Evolutionary conservation across 2,113 vertebrate genomes (phyloP).

Genomic region (Festucalex cinctus): DNA sequence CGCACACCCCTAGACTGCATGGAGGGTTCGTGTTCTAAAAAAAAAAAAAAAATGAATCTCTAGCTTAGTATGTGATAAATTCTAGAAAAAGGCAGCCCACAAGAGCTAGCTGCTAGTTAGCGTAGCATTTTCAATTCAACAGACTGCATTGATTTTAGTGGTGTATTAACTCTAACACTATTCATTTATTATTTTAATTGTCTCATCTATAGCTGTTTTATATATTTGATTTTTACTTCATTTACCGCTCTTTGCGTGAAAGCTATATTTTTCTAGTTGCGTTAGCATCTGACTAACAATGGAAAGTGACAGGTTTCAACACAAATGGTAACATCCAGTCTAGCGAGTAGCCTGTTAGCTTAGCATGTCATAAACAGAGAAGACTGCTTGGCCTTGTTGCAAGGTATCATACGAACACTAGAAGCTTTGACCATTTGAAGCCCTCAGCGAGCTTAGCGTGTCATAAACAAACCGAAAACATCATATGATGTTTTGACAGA

Average conservation of each 20-base stretch:
- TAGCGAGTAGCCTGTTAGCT: not conserved
- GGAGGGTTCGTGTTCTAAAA: conserved; percentile 61
- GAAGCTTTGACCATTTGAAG: not conserved
- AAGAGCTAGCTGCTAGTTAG: not conserved
- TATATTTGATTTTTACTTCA: too few species aligned
- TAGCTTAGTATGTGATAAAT: not conserved
- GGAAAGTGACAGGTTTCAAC: not conserved
- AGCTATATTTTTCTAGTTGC: too few species aligned
- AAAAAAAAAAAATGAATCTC: conserved; percentile 17
- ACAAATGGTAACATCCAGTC: not conserved
- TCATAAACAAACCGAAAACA: not conserved
- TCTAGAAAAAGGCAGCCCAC: not conserved
- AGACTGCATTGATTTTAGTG: too few species aligned
- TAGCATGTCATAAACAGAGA: not conserved
- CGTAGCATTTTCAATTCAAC: not conserved
- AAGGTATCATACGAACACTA: too few species aligned
- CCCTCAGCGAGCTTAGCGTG: not conserved
- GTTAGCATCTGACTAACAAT: not conserved
- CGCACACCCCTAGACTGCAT: conserved; percentile 60
- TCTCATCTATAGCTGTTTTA: too few species aligned
- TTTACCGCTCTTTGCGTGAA: too few species aligned
- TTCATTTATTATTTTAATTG: too few species aligned
- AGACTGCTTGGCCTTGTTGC: too few species aligned
- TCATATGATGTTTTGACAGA: not conserved
- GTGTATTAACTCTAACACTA: too few species aligned